Percentiles rank a stretch among this genome's conserved stretches.
Conservation (phyloP, 2,797 vertebrate species). For the Dicrostonyx torquatus region DNA sequence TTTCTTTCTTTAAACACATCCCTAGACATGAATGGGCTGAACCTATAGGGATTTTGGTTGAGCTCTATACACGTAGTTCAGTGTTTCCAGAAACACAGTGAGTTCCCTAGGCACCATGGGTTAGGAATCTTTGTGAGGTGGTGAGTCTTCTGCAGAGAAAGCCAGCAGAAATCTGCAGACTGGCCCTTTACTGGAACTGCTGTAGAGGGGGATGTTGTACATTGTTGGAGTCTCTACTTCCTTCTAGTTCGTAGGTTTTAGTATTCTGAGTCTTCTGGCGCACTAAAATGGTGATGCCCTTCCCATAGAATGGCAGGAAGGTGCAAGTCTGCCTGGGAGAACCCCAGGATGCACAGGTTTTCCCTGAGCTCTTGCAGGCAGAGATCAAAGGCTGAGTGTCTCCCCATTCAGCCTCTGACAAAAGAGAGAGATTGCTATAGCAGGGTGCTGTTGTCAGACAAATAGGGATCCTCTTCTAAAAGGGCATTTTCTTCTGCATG, state of each 20-base stretch:
- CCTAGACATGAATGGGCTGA: not conserved
- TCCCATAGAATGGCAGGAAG: constrained; percentile 35
- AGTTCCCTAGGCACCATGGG: not conserved
- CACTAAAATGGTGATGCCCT: not conserved
- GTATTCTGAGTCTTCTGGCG: constrained; percentile 1
- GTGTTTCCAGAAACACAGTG: not conserved
- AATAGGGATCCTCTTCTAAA: constrained; percentile 77
- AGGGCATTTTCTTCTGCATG: constrained; percentile 71
- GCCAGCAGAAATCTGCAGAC: not conserved
- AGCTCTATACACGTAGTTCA: not conserved
- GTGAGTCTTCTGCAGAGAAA: not conserved
- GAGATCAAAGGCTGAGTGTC: constrained; percentile 82
- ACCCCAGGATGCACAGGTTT: constrained; percentile 63
- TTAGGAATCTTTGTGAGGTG: not conserved
- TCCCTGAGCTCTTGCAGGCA: not conserved
- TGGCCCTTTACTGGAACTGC: not conserved
- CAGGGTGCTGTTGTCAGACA: constrained; percentile 80
- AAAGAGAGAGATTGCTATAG: constrained; percentile 71
- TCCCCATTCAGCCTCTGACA: constrained; percentile 79
- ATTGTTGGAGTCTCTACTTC: not conserved
- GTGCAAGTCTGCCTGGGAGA: constrained; percentile 69
- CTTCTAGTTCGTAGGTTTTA: not conserved
- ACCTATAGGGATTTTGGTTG: not conserved
- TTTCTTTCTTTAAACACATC: not conserved
- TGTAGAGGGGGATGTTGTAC: not conserved